Evolutionary conservation across 2,113 vertebrate genomes (phyloP).

Genomic region (Athene noctua): DNA sequence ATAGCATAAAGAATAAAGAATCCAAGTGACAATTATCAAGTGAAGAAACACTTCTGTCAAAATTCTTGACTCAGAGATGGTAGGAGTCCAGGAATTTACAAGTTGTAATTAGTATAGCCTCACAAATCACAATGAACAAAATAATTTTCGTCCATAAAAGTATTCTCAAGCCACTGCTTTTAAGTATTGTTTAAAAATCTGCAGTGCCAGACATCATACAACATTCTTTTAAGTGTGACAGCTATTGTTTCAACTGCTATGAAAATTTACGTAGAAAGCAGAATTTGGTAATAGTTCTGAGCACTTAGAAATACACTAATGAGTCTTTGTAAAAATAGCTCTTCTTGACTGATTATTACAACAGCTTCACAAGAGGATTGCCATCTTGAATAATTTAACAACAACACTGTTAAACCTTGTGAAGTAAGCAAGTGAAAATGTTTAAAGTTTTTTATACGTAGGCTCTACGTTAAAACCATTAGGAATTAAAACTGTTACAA

Average conservation of each 20-base stretch:
- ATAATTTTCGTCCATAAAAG: neutral
- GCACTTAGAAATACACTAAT: neutral
- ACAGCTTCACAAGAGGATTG: neutral
- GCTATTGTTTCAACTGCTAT: neutral
- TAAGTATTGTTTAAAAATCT: neutral
- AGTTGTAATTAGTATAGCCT: neutral
- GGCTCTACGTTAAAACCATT: neutral
- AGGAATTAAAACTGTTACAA: neutral
- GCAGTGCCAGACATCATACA: neutral
- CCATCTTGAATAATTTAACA: slow-evolving; percentile 31
- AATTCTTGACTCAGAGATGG: neutral
- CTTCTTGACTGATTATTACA: slow-evolving; percentile 9
- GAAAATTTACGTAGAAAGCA: neutral
- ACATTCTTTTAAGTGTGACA: neutral
- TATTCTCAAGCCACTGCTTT: neutral
- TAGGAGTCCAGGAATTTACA: neutral
- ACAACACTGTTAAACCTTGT: neutral
- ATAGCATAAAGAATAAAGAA: neutral
- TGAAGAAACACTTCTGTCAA: neutral
- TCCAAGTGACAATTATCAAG: neutral
- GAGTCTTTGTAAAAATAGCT: slow-evolving; percentile 21
- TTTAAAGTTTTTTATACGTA: neutral
- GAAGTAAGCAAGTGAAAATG: slow-evolving; percentile 15
- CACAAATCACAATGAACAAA: neutral
- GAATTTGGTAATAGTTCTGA: neutral